Evolutionary conservation across 2,888 invertebrate species (phyloP), one percentile per base, ranked within the genome.

Genomic region (Altica lythri): DNA sequence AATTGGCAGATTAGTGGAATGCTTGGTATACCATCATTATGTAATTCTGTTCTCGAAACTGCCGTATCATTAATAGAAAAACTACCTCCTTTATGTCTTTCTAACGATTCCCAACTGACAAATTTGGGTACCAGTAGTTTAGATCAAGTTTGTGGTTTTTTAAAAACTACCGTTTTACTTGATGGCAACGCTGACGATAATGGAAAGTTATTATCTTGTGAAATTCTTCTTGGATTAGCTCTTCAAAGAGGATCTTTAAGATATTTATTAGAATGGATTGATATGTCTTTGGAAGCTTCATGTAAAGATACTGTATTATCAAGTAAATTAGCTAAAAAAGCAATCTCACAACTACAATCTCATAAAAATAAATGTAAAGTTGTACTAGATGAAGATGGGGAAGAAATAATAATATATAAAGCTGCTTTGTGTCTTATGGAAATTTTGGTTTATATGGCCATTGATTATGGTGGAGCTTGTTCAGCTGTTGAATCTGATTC

Each of bases 211-310:
- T 63, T 78, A 17, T 76, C 78, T 1, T 72, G 75, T 17, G 83
- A 85, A 71, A 72, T 85, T 44, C 73, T 84, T 59, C 68, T 85
- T 32, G 78, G 80, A 3, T 65, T 85, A 30, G 81, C 83, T 9
- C 71, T 83, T 19, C 85, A 85, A 74, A 70, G 84, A 60, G 84
- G 84, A 12, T 82, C 82, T 8, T 74, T 85, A 13, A 72, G 81
- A 32, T 81, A 81, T 68, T 70, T 85, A 14, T 71, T 85, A 37
- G 82, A 84, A 64, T 85, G 85, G 85, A 79, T 85, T 38, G 80
- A 83, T 56, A 79, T 83, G 78, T 83, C 83, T 8, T 72, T 84
- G 38, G 75, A 77, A 38, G 75, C 74, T 4, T 69, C 72, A 57
- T 68, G 50, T 42, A 56, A 53, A 12, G 50, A 55, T 2, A 13